Evolutionary conservation across 2,797 vertebrate genomes (phyloP).

Genomic region (Coendou prehensilis): DNA sequence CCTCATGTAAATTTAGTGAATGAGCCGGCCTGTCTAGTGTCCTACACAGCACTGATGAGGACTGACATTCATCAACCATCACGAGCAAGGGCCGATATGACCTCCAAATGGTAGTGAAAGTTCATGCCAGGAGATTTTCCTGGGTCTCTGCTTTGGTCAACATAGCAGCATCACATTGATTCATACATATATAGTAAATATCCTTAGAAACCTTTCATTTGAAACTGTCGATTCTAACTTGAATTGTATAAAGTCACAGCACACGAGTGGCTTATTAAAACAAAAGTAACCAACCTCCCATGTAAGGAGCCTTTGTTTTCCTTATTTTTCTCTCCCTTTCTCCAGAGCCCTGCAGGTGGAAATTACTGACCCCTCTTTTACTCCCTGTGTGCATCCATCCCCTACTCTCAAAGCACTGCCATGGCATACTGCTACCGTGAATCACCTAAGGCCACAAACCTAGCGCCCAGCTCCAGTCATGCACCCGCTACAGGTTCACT

Average conservation of each 20-base stretch:
- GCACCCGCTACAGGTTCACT: not conserved
- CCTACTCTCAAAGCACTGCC: not conserved
- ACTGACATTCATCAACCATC: not conserved
- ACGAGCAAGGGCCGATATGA: rapidly evolving
- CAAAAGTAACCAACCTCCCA: not conserved
- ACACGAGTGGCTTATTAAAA: slow-evolving; percentile 44
- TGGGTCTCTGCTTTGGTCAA: slow-evolving; percentile 28
- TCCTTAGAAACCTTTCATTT: slow-evolving; percentile 17
- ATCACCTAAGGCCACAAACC: not conserved
- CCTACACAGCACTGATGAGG: not conserved
- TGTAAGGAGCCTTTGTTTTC: slow-evolving; percentile 20
- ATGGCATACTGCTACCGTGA: rapidly evolving
- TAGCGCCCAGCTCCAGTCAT: not conserved
- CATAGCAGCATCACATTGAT: not conserved
- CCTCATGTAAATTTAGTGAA: not conserved
- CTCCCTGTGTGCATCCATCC: no score
- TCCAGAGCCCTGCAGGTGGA: not conserved
- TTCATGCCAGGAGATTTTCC: not conserved
- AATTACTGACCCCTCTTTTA: not conserved
- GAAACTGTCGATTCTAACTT: not conserved
- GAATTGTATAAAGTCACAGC: not conserved
- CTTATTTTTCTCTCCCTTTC: slow-evolving; percentile 28
- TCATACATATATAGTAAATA: not conserved
- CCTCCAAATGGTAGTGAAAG: rapidly evolving
- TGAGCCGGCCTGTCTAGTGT: no score